Conservation (phyloP, 2,797 vertebrate species). For the Myoxocephalus aenaeus region DNA sequence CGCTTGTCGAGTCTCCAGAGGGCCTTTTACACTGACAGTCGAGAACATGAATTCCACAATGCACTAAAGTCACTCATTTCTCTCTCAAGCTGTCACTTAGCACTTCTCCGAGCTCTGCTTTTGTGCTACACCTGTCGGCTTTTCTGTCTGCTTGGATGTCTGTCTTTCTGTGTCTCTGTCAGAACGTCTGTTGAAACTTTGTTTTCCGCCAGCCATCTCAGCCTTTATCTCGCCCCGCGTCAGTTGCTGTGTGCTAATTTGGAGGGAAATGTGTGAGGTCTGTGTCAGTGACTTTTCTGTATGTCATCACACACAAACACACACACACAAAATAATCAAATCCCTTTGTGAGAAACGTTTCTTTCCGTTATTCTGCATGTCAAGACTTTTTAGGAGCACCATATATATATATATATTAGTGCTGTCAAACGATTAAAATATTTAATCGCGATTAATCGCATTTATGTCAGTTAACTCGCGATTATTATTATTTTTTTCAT, state of each 20-base stretch:
- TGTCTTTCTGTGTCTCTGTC: constrained; percentile 55
- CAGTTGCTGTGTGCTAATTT: constrained; percentile 5
- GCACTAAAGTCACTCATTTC: constrained; percentile 69
- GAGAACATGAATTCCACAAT: constrained; percentile 62
- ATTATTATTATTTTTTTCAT: too few relatives aligned
- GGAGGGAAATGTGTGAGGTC: constrained; percentile 4
- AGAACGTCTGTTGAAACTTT: constrained; percentile 62
- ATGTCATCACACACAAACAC: not conserved
- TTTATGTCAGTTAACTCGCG: too few relatives aligned
- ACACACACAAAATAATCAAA: constrained; percentile 16
- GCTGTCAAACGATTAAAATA: too few relatives aligned
- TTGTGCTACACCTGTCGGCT: constrained; percentile 59
- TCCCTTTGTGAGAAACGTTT: not conserved
- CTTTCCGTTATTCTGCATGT: not conserved
- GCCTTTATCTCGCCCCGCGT: constrained; percentile 31
- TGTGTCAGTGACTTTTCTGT: not conserved
- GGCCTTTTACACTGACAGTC: constrained; percentile 55
- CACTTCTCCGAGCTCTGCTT: constrained; percentile 48
- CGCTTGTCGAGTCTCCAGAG: constrained; percentile 50
- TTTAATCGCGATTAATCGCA: too few relatives aligned
- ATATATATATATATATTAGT: too few relatives aligned
- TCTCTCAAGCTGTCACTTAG: constrained; percentile 70
- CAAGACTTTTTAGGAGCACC: not conserved
- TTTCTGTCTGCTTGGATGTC: constrained; percentile 57
- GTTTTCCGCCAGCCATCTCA: constrained; percentile 40